Percentiles rank a stretch among this genome's conserved stretches.
These are phyloP conservation scores for Drosophila busckii DNA, from an alignment of 1,140 invertebrate species.

Conservation along the genomic window DNA sequence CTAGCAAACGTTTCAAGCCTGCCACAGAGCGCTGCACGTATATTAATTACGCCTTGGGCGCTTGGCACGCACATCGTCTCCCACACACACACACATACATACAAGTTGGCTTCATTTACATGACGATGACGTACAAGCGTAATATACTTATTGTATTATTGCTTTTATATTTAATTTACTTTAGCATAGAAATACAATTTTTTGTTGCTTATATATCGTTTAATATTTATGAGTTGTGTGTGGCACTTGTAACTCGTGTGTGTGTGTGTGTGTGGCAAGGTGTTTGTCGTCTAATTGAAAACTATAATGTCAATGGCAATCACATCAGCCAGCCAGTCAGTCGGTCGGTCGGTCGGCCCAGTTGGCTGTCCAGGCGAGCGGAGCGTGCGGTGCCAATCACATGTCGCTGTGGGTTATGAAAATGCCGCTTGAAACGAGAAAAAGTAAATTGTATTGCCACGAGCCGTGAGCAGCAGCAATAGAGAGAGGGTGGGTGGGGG, in stretches of 20 bases:
- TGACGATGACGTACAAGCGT: slow-evolving; percentile 61
- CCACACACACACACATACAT: too few species aligned
- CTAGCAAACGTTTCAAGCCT: too few species aligned
- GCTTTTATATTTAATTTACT: slow-evolving; percentile 70
- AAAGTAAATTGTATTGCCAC: too few species aligned
- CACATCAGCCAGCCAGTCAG: slow-evolving; percentile 56
- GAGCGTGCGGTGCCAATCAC: too few species aligned
- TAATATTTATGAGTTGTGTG: slow-evolving; percentile 32
- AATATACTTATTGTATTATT: slow-evolving; percentile 54
- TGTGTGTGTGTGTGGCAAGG: neutral
- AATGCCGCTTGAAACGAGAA: slow-evolving; percentile 35
- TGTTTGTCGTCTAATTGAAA: slow-evolving; percentile 66
- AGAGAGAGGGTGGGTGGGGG: neutral
- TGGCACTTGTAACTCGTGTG: neutral
- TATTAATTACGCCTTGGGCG: too few species aligned
- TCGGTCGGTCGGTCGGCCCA: too few species aligned
- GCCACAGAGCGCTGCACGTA: too few species aligned
- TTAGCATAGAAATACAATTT: too few species aligned
- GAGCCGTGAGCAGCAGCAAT: slow-evolving; percentile 5
- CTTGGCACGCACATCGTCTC: neutral
- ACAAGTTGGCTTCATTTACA: slow-evolving; percentile 61
- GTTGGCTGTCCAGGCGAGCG: too few species aligned
- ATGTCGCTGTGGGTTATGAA: slow-evolving; percentile 31
- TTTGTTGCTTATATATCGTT: too few species aligned
- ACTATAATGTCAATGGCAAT: slow-evolving; percentile 70